phyloP scores from a whole-genome alignment of 2,797 vertebrate genomes.

The Choloepus didactylus region DNA sequence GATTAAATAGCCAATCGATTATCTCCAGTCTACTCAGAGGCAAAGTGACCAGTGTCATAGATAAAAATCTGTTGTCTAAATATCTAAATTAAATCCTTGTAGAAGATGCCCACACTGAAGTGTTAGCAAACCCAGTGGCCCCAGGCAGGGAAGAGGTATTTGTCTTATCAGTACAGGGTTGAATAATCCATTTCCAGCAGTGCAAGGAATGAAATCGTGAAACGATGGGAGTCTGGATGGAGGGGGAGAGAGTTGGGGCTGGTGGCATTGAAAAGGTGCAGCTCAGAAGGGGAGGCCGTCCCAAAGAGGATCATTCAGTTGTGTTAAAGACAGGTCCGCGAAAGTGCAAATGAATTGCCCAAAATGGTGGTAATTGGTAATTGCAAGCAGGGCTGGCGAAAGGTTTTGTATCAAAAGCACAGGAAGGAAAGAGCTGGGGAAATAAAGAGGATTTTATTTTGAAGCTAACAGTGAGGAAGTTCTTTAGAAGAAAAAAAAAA shows the following conservation, averaged over 20 bases:
- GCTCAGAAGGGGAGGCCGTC: not conserved
- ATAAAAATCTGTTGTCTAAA: conserved; percentile 75
- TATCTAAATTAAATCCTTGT: conserved; percentile 80
- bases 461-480: conserved; percentile 11
- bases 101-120: conserved; percentile 39
- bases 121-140: conserved; percentile 46
- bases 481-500: not conserved
- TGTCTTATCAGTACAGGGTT: conserved; percentile 15
- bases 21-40: not conserved
- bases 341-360: conserved; percentile 50
- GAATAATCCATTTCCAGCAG: conserved; percentile 65
- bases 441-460: conserved; percentile 58
- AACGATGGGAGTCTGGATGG: not conserved
- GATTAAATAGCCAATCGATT: conserved; percentile 43
- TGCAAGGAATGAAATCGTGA: conserved; percentile 34
- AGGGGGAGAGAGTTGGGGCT: not conserved
- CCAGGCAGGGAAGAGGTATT: not conserved
- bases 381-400: conserved; percentile 32
- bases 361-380: conserved; percentile 50
- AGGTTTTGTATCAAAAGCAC: conserved; percentile 40
- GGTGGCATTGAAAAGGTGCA: conserved; percentile 37
- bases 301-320: conserved; percentile 50
- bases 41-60: not conserved
- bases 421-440: conserved; percentile 36
- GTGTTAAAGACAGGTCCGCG: conserved; percentile 60